phyloP scores from a whole-genome alignment of 2,797 vertebrate genomes.

The Erpetoichthys calabaricus region DNA sequence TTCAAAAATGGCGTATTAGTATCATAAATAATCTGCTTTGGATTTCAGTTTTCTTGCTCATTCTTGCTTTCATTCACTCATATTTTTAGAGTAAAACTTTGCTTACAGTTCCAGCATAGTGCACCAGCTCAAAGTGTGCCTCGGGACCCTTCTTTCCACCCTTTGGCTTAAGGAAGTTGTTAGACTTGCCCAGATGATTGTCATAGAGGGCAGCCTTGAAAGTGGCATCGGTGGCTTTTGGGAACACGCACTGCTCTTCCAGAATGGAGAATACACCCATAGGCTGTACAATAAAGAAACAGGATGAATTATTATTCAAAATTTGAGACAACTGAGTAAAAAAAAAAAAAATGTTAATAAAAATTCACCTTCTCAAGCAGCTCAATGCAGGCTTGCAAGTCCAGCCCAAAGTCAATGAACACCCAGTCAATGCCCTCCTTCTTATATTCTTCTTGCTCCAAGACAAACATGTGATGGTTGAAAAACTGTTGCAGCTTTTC shows the following conservation, averaged over 20 bases:
- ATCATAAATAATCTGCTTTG: too few relatives aligned
- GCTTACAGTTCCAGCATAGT: conserved; percentile 30
- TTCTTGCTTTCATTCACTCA: background rate
- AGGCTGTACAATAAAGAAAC: conserved; percentile 24
- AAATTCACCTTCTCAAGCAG: conserved; percentile 46
- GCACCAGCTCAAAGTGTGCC: conserved; percentile 37
- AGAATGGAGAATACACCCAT: conserved; percentile 55
- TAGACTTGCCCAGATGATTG: conserved; percentile 42
- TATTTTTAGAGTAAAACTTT: background rate
- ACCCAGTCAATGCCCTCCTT: conserved; percentile 47
- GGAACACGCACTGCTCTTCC: conserved; percentile 47
- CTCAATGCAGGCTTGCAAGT: conserved; percentile 54
- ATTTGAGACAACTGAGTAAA: background rate
- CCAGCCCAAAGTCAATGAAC: conserved; percentile 53
- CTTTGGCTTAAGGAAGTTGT: conserved; percentile 42
- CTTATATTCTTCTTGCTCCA: conserved; percentile 54
- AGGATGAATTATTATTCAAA: background rate
- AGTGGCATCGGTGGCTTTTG: conserved; percentile 40
- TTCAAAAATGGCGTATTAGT: too few relatives aligned
- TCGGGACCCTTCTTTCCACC: conserved; percentile 37
- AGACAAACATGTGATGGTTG: conserved; percentile 52
- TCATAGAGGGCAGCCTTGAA: conserved; percentile 41
- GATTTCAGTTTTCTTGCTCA: background rate
- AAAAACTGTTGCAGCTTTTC: conserved; percentile 50
- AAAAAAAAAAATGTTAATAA: background rate